These are phyloP conservation scores for Hemicrepidius hirtus DNA, from an alignment of 2,888 invertebrate genomes.

Conservation along the genomic window DNA sequence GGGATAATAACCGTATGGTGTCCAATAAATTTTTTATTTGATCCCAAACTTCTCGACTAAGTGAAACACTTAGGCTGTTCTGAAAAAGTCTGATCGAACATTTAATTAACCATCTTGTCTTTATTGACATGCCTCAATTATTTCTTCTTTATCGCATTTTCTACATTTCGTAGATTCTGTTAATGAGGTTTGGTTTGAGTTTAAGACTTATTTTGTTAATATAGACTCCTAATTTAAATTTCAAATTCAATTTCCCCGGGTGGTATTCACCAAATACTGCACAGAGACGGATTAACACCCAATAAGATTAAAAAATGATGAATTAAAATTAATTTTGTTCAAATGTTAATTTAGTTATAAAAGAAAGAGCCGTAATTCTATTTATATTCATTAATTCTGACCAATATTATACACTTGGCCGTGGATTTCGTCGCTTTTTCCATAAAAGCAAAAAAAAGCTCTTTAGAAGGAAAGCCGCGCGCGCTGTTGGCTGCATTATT, in stretches of 20 bases:
- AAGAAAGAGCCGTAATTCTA: not conserved
- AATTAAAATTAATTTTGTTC: constrained; percentile 17
- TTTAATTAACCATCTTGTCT: too few relatives aligned
- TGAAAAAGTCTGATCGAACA: too few relatives aligned
- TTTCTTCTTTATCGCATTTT: too few relatives aligned
- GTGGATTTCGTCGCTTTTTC: not conserved
- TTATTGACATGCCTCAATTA: too few relatives aligned
- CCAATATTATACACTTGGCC: constrained; percentile 2
- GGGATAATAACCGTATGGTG: too few relatives aligned
- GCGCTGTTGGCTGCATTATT: constrained; percentile 8
- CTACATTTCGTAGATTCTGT: too few relatives aligned
- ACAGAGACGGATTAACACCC: constrained; percentile 8
- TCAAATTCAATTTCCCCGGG: constrained; percentile 16
- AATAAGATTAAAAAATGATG: constrained; percentile 10
- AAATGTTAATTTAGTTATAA: constrained; percentile 11
- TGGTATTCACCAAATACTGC: not conserved
- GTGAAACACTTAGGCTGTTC: too few relatives aligned
- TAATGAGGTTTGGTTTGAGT: too few relatives aligned
- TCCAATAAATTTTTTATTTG: too few relatives aligned
- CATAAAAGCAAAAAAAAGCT: constrained; percentile 7
- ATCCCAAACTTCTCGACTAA: too few relatives aligned
- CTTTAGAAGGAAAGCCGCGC: not conserved
- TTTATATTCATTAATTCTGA: constrained; percentile 23
- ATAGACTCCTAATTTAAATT: not conserved
- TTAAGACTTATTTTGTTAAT: not conserved